Conservation (phyloP, 35 echinoderm and acorn worm genomes). For the Hemicentrotus pulcherrimus region DNA sequence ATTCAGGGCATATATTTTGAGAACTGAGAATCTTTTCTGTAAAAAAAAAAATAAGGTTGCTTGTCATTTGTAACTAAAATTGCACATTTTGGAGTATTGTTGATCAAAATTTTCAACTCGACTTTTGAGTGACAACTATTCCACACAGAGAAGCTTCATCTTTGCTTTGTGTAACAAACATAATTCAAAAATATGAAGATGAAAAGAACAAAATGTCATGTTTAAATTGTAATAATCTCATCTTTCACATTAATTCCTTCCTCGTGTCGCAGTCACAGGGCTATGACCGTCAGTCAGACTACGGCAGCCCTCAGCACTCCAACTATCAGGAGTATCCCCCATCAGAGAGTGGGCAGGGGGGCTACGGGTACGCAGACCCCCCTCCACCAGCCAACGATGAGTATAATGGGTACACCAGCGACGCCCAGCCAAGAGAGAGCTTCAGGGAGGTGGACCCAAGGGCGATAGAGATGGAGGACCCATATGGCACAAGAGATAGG, state of each 20-base stretch:
- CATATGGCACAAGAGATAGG: constrained; percentile 36
- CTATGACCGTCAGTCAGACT: neutral
- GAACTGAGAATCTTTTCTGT: too few species aligned
- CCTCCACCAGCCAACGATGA: neutral
- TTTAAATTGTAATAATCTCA: neutral
- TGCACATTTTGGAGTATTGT: neutral
- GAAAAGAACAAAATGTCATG: too few species aligned
- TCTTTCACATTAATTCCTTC: neutral
- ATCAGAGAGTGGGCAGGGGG: constrained; percentile 28
- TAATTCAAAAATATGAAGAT: too few species aligned
- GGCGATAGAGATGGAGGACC: neutral
- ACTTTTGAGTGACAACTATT: too few species aligned
- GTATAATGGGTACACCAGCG: constrained; percentile 1
- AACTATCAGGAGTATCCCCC: constrained; percentile 44
- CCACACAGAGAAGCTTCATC: too few species aligned
- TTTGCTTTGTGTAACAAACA: too few species aligned
- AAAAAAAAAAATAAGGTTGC: too few species aligned
- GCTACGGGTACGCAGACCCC: constrained; percentile 25
- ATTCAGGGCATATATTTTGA: too few species aligned
- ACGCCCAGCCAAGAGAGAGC: neutral
- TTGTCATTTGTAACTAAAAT: too few species aligned
- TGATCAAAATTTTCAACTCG: too few species aligned
- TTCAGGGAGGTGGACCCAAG: constrained; percentile 3
- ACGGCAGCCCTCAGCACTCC: constrained; percentile 35
- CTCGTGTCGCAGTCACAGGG: neutral